Evolutionary conservation across 2,888 invertebrate genomes (phyloP).

Genomic region (Creontiades dilutus): DNA sequence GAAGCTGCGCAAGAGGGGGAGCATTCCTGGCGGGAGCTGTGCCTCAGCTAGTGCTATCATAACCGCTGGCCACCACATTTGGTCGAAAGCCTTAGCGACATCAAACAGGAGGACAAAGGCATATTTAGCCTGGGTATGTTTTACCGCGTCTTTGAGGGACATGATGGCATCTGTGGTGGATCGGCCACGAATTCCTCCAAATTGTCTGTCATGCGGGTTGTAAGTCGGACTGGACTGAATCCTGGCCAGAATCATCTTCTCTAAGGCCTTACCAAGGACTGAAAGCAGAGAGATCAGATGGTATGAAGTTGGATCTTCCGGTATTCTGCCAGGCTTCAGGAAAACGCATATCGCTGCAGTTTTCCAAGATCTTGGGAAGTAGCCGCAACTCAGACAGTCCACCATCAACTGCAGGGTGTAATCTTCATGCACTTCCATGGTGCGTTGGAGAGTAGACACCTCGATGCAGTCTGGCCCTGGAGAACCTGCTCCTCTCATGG

Average conservation of each 20-base stretch:
- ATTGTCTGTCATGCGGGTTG: neutral
- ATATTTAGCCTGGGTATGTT: neutral
- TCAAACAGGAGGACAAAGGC: conserved; percentile 23
- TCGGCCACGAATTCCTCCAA: neutral
- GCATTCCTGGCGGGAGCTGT: neutral
- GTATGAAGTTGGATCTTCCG: conserved; percentile 45
- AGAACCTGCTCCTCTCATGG: too few species aligned
- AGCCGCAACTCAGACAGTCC: conserved; percentile 44
- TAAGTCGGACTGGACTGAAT: neutral
- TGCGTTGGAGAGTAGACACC: too few species aligned
- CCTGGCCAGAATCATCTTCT: conserved; percentile 6
- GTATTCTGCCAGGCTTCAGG: conserved; percentile 38
- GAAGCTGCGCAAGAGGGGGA: neutral
- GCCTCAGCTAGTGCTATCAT: neutral
- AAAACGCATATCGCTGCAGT: conserved; percentile 18
- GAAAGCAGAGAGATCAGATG: conserved; percentile 45
- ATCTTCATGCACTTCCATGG: too few species aligned
- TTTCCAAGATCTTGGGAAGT: conserved; percentile 48
- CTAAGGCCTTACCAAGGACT: conserved; percentile 35
- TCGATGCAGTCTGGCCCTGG: too few species aligned
- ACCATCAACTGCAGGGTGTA: conserved; percentile 4
- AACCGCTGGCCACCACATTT: conserved; percentile 13
- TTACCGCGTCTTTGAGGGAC: neutral
- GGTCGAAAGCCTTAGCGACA: conserved; percentile 32
- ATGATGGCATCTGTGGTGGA: conserved; percentile 34